Evolutionary conservation across 2,113 vertebrate genomes (phyloP).

Genomic region (Meles meles): DNA sequence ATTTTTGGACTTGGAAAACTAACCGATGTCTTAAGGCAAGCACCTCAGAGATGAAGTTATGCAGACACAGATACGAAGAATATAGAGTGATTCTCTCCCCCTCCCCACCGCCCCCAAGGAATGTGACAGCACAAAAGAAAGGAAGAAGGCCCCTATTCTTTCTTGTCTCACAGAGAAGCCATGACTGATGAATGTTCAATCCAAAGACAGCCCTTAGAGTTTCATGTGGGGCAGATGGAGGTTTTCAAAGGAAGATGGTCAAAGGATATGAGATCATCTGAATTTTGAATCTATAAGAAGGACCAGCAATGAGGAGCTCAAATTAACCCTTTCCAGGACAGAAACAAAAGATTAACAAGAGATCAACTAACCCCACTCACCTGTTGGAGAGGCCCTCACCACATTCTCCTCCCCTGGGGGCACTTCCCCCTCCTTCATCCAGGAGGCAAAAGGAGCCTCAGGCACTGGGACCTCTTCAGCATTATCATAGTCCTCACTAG

Average conservation of each 20-base stretch:
- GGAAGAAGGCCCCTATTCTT: background rate
- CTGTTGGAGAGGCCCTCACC: background rate
- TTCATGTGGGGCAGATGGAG: background rate
- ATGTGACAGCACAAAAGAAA: background rate
- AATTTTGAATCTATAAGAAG: background rate
- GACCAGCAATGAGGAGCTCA: too few relatives aligned
- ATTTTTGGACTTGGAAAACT: background rate
- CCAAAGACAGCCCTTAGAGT: too few relatives aligned
- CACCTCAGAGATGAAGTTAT: background rate
- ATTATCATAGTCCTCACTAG: background rate
- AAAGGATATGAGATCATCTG: background rate
- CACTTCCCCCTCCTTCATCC: rapidly evolving
- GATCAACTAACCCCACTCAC: background rate
- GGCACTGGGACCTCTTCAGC: background rate
- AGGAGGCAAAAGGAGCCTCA: background rate
- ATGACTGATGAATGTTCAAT: background rate
- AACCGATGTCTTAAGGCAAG: background rate
- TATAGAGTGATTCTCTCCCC: background rate
- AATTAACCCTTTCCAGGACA: background rate
- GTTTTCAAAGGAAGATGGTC: background rate
- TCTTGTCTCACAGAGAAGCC: background rate
- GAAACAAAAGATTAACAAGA: background rate
- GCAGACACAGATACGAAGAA: background rate
- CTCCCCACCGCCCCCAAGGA: background rate
- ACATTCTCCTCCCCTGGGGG: background rate